Evolutionary conservation across 1,140 invertebrate species (phyloP), one percentile per base, ranked within the genome.

Genomic region (honey bee (Apis mellifera)): DNA sequence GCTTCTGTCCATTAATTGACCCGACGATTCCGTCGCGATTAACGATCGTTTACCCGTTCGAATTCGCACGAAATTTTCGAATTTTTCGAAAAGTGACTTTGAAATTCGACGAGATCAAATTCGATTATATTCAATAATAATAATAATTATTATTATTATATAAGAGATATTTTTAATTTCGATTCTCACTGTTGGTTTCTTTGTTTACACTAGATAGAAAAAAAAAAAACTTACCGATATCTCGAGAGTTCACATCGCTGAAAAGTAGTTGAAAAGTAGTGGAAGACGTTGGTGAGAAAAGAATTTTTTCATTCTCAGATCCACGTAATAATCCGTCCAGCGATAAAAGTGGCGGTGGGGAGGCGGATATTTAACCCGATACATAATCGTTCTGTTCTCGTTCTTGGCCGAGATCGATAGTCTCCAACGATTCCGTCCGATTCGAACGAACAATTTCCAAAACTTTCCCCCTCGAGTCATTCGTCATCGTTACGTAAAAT

Each of bases 1-100:
- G 60, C 60, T 80, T 70, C 59, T 66, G 32, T 57, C 55, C 60
- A 32, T 81, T 74, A 54, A 82, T 86, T 86, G 32, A 77, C 66
- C 52, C 17, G 0, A n/a, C 55, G 60, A 77, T 54, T 77, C 21
- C 2, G 52, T 64, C 9, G 23, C 62, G 26, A 32, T 32, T 32
- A 64, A 64, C 32, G 21, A n/a, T 9, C 17, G 23, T 77, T 84
- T 65, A 60, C 7, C 32, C 59, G 3, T 54, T 72, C 23, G 1
- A 42, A n/a, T 50, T 15, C 60, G 23, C 26, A n/a, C n/a, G n/a
- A n/a, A n/a, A n/a, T n/a, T n/a, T 26, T 21, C 4, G 32, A 42
- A 0, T 7, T 42, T 42, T 7, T 42, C 32, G 32, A 42, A 42
- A 42, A 42, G 0, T 42, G 5, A 42, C 5, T 26, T 26, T 42